Evolutionary conservation across 2,888 invertebrate genomes (phyloP), one percentile per base, ranked within the genome.

Genomic region (Tupiocoris notatus): DNA sequence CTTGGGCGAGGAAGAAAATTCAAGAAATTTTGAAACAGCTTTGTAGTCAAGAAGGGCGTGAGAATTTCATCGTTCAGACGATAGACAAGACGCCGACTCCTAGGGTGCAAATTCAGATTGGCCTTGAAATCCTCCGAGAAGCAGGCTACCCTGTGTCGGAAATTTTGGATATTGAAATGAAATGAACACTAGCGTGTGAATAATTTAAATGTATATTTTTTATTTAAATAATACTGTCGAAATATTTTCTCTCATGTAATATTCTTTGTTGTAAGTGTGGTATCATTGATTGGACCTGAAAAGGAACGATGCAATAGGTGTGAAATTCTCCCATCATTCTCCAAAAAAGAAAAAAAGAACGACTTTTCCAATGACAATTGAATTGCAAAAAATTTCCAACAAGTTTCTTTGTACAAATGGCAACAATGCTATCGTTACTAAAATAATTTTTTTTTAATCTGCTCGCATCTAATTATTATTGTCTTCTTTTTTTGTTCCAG

Each of bases 401-500:
- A n/a, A n/a, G n/a, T n/a, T n/a, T n/a, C n/a, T n/a, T n/a, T n/a
- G n/a, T 54, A 54, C 54, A 54, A 54, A 54, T 54, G 9, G 12
- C 7, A 7, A 54, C 12, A 7, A 54, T 7, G 12, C 7, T 54
- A 12, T 9, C 54, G 54, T 54, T 54, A 12, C 7, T 12, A 54
- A 54, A 54, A 54, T 54, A 12, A 54, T 54, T 54, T 54, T 54
- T 54, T 54, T n/a, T n/a, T n/a, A n/a, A n/a, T n/a, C n/a, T n/a
- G n/a, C n/a, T n/a, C n/a, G n/a, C n/a, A 54, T 54, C 12, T 12
- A 82, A 75, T 77, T 76, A 68, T 77, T 75, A 75, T 16, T 16
- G 16, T 24, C 3, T 66, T 66, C 7, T 3, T 78, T 77, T 79
- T 39, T 78, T 82, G 82, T 79, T 83, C 82, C 83, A 83, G 83